phyloP scores from a whole-genome alignment of 2,888 invertebrate species.

The Andrena hattorfiana region DNA sequence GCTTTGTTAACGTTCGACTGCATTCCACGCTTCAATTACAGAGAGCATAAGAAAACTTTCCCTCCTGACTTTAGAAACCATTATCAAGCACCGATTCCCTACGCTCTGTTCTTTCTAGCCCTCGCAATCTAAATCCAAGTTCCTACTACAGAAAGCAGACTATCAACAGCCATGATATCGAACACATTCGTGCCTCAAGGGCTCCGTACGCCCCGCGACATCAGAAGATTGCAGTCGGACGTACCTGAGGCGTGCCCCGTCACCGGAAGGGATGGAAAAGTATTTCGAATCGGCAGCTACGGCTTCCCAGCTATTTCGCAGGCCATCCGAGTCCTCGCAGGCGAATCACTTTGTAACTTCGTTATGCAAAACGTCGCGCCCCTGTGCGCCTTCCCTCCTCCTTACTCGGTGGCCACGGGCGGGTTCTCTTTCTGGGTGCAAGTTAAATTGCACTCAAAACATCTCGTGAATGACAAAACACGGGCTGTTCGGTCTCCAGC shows the following conservation, averaged over 20 bases:
- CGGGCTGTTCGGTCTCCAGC: slow-evolving; percentile 8
- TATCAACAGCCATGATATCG: not conserved
- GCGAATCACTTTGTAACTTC: slow-evolving; percentile 68
- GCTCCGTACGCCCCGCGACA: not conserved
- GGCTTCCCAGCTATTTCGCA: slow-evolving; percentile 34
- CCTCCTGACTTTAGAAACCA: too few relatives aligned
- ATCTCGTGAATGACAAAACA: slow-evolving; percentile 65
- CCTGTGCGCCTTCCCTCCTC: not conserved
- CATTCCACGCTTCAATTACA: too few relatives aligned
- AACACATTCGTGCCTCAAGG: not conserved
- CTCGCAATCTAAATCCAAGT: too few relatives aligned
- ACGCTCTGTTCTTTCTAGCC: too few relatives aligned
- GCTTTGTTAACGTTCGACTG: too few relatives aligned
- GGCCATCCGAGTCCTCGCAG: slow-evolving; percentile 42
- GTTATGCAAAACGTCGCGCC: slow-evolving; percentile 66
- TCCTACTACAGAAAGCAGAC: too few relatives aligned
- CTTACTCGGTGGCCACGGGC: not conserved
- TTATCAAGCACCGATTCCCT: too few relatives aligned
- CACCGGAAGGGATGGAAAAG: slow-evolving; percentile 39
- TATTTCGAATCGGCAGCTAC: slow-evolving; percentile 45
- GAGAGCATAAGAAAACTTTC: too few relatives aligned
- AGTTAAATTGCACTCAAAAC: slow-evolving; percentile 73
- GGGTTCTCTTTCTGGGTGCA: slow-evolving; percentile 30
- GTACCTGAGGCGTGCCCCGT: slow-evolving; percentile 38
- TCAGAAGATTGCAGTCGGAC: slow-evolving; percentile 6